Conservation (phyloP, 2,888 invertebrate species). For the Drosophila monieri region DNA sequence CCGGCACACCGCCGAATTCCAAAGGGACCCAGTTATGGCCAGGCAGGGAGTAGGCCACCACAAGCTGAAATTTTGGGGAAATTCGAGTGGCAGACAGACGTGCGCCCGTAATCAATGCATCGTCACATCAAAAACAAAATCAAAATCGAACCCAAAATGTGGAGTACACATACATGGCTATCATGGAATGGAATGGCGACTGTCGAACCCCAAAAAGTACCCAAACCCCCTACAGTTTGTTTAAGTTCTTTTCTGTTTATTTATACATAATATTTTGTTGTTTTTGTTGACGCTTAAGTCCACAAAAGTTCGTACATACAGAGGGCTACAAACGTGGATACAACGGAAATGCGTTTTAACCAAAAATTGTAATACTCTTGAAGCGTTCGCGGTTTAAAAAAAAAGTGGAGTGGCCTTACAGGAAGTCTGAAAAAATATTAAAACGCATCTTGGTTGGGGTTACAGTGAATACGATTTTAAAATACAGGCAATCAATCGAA, state of each 20-base stretch:
- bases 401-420: conserved; percentile 22
- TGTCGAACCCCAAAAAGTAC: conserved; percentile 43
- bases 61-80: neutral
- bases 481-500: neutral
- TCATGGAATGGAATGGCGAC: conserved; percentile 13
- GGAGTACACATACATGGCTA: conserved; percentile 10
- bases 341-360: conserved; percentile 38
- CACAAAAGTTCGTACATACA: conserved; percentile 15
- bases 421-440: conserved; percentile 16
- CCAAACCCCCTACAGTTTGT: conserved; percentile 64
- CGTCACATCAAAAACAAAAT: conserved; percentile 60
- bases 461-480: conserved; percentile 4
- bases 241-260: conserved; percentile 73
- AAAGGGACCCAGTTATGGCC: conserved; percentile 56
- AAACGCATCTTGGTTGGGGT: conserved; percentile 24
- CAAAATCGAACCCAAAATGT: conserved; percentile 34
- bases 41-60: conserved; percentile 4
- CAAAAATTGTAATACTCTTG: conserved; percentile 38
- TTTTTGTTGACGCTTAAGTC: conserved; percentile 41
- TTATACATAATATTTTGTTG: conserved; percentile 63
- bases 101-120: conserved; percentile 75
- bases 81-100: conserved; percentile 42
- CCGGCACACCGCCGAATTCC: conserved; percentile 47
- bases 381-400: conserved; percentile 20
- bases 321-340: conserved; percentile 3